Base-by-base conservation (phyloP, 2,113 vertebrate species). In the Rutilus rutilus region DNA sequence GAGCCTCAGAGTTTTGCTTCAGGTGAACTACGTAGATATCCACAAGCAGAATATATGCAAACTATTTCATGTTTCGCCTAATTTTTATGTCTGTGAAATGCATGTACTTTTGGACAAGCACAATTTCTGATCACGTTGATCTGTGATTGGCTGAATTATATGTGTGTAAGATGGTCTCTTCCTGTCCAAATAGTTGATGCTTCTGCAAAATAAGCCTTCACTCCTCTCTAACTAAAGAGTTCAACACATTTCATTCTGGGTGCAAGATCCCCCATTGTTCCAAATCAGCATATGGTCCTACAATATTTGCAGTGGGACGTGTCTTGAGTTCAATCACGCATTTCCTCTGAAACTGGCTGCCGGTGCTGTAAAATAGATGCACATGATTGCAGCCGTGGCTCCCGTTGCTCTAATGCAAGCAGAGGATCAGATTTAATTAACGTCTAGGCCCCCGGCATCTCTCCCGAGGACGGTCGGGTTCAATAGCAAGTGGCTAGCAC, bases 341-440 rank as follows among this genome's bases (percentile, higher is more conserved):
- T 85, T 65, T 42, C 25, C 1, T 27, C 33, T 57, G n/a, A 45
- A 45, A 27, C 78, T 39, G 57, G 78, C 39, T 27, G 59, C 64
- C 36, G 17, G 7, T 17, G 15, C 7, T 21, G n/a, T 80, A 80
- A 64, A 45, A 80, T 80, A 36, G 54, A 36, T 60, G 42, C 25
- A 15, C 36, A 69, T 52, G 54, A 50, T 60, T 62, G 15, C 52
- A 62, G 27, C 14, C 2, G 5, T 25, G 17, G 45, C 60, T 25
- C 30, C 21, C 39, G n/a, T 27, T 8, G 47, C 60, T 78, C 33
- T 33, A 75, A n/a, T 30, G 57, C 57, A 64, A 76, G 60, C 83
- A 76, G 83, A 60, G 27, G 69, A 25, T 36, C 78, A 82, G 52
- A 80, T 81, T 74, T 82, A 81, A 82, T 86, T 86, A 82, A 73